These are phyloP conservation scores for Semicossyphus pulcher DNA, from an alignment of 2,113 vertebrate species.

Conservation along the genomic window DNA sequence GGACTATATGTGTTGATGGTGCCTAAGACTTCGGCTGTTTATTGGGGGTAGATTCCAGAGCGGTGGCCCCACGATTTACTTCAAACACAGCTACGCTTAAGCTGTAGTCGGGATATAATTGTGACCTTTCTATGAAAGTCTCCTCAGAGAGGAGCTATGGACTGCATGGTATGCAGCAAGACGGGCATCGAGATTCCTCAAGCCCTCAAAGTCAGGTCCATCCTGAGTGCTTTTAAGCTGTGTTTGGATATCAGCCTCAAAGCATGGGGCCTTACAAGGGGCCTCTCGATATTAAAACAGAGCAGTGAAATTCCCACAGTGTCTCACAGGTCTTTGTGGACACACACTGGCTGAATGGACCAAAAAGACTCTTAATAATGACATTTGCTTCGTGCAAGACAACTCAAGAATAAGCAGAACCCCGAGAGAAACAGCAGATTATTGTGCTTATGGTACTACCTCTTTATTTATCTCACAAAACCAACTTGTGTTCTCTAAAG, in stretches of 20 bases:
- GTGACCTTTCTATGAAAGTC: slow-evolving; percentile 53
- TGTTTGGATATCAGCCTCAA: slow-evolving; percentile 61
- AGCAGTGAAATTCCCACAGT: slow-evolving; percentile 47
- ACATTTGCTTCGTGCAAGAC: slow-evolving; percentile 25
- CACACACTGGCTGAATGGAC: slow-evolving; percentile 37
- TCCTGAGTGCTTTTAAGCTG: slow-evolving; percentile 44
- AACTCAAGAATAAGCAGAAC: not conserved
- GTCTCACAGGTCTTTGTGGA: slow-evolving; percentile 51
- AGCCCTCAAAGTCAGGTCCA: slow-evolving; percentile 50
- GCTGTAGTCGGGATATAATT: slow-evolving; percentile 1
- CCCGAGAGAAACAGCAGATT: slow-evolving; percentile 19
- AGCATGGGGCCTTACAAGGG: slow-evolving; percentile 53
- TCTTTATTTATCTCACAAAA: slow-evolving; percentile 17
- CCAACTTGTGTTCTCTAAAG: slow-evolving; percentile 2
- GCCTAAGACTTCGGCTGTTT: not conserved
- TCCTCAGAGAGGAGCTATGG: slow-evolving; percentile 37
- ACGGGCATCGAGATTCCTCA: slow-evolving; percentile 51
- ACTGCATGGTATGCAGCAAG: slow-evolving; percentile 43
- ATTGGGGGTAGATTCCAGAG: slow-evolving; percentile 10
- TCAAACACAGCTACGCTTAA: slow-evolving; percentile 33
- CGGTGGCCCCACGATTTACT: slow-evolving; percentile 23
- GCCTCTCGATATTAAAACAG: slow-evolving; percentile 60
- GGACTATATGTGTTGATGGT: not conserved
- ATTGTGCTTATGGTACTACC: not conserved
- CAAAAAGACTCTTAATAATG: slow-evolving; percentile 43